A percentile compares a stretch with the other conserved stretches of the same genome.
Evolutionary conservation across 2,888 invertebrate genomes (phyloP).

Genomic region (Coecobrya sp.): DNA sequence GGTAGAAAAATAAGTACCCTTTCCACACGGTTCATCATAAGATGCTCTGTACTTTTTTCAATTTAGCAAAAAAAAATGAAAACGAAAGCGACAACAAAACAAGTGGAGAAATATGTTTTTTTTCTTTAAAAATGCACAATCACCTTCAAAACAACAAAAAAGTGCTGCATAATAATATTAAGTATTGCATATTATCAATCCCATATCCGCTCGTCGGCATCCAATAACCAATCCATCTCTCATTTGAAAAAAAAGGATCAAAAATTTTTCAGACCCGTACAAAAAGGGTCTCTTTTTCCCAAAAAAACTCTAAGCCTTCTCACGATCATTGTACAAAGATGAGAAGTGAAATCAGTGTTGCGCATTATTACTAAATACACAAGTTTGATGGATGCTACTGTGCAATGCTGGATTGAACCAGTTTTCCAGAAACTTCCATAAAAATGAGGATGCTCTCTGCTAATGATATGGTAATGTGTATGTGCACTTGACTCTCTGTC

Average conservation of each 20-base stretch:
- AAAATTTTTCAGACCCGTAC: background rate
- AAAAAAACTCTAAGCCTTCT: conserved; percentile 32
- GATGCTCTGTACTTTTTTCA: too few species aligned
- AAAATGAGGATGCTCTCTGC: background rate
- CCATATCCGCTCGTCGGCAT: background rate
- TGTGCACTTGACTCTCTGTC: conserved; percentile 56
- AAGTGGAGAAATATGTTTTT: conserved; percentile 44
- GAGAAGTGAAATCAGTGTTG: conserved; percentile 6
- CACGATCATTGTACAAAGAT: background rate
- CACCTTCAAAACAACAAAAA: conserved; percentile 21
- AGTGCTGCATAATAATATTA: conserved; percentile 1
- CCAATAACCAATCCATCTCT: conserved; percentile 39
- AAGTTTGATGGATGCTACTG: too few species aligned
- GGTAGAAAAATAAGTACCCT: conserved; percentile 14
- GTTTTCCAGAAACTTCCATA: conserved; percentile 67
- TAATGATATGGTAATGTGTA: background rate
- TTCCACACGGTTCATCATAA: background rate
- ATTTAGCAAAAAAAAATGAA: conserved; percentile 38
- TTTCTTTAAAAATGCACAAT: background rate
- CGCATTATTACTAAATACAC: background rate
- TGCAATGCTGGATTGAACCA: conserved; percentile 48
- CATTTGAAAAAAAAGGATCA: background rate
- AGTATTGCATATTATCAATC: background rate
- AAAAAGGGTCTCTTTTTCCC: background rate
- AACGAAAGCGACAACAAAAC: conserved; percentile 62